Base-by-base conservation (phyloP, 2,888 invertebrate species). In the Trichogramma evanescens region DNA sequence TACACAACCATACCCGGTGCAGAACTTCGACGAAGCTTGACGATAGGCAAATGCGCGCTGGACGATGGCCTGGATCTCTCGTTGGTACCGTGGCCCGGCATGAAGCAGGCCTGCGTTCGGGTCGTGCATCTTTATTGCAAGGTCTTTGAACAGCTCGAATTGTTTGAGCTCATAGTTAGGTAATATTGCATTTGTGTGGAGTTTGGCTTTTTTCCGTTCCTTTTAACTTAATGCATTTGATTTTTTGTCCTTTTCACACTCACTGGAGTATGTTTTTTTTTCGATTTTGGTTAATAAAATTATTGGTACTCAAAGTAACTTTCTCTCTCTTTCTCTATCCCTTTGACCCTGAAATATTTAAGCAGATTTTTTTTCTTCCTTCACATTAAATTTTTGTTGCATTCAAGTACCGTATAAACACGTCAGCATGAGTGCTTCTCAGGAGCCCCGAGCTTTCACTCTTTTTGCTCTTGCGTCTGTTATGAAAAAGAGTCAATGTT, bases 111-210 rank as follows among this genome's bases (percentile, higher is more conserved):
- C 67, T 93, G 92, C 78, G 83, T 92, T 67, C 87, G 89, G 80
- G 88, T 93, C 59, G 82, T 93, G 63, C 89, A 89, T 73, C 83
- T 92, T 59, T 93, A 93, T 80, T 91, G 91, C 81, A 92, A 91
- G 78, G 91, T 91, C 70, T 93, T 93, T 79, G 89, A 89, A 74
- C 86, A 88, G 74, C 86, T 86, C 78, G 89, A 89, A 80, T 83
- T 90, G 50, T 82, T 88, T 80, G 88, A 89, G 77, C 84, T 89
- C 79, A 86, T 89, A 71, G 86, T 89, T 80, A 86, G 89, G 90
- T 90, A 83, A 82, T 62, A 2, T 26, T 26, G 60, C 40, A 43
- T 45, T 4, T 45, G 26, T 26, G 52, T 39, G 38, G 10, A 1
- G 26, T 8, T 41, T 50, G 50, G 40, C 48, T 42, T 56, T 44